phyloP scores from a whole-genome alignment of 2,888 invertebrate species.

The Troilus luridus region DNA sequence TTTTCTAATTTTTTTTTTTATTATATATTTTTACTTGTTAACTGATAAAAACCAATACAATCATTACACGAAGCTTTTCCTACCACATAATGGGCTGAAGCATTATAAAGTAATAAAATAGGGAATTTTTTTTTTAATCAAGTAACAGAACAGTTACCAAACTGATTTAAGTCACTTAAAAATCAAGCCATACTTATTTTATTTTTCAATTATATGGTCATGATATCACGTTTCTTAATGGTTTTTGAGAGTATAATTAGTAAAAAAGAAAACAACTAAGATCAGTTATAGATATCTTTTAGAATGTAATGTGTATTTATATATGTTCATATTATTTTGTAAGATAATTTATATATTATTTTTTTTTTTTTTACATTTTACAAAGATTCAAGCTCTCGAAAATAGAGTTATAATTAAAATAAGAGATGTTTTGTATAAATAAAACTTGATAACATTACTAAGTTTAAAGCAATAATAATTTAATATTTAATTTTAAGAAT shows the following conservation, averaged over 20 bases:
- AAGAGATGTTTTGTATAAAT: not conserved
- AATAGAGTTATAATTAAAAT: not conserved
- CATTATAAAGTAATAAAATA: not conserved
- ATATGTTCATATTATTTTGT: not conserved
- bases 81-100: not conserved
- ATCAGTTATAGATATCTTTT: not conserved
- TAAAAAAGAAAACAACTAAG: not conserved
- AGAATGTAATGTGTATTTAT: not conserved
- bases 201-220: not conserved
- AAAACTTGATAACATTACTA: not conserved
- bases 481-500: no score
- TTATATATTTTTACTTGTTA: not conserved
- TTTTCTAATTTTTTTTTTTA: not conserved
- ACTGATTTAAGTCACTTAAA: not conserved
- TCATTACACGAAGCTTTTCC: not conserved
- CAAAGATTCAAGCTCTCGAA: not conserved
- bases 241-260: not conserved
- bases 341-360: not conserved
- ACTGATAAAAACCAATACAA: not conserved
- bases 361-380: not conserved
- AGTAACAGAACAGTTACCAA: not conserved
- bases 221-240: not conserved
- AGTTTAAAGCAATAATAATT: no score
- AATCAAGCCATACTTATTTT: slow-evolving; percentile 12
- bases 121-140: not conserved